Evolutionary conservation across 2,888 invertebrate species (phyloP).

Genomic region (Boloria euphrosyne): DNA sequence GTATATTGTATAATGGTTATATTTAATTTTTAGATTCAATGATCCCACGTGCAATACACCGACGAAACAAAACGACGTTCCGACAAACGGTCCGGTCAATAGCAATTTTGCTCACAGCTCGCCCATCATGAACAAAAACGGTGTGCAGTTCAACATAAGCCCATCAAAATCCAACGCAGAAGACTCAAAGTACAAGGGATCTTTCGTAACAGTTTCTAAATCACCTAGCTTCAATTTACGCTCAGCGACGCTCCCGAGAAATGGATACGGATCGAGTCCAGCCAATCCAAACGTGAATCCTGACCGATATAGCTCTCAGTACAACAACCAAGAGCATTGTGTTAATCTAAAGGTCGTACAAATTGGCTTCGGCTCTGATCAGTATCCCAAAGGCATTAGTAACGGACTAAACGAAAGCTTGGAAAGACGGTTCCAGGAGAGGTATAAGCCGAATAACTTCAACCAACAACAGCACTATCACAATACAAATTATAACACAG

Average conservation of each 20-base stretch:
- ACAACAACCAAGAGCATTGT: conserved; percentile 79
- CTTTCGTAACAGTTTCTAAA: conserved; percentile 67
- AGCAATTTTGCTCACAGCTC: conserved; percentile 76
- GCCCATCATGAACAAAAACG: conserved; percentile 81
- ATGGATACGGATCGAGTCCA: conserved; percentile 79
- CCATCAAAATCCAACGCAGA: conserved; percentile 74
- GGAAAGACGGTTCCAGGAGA: conserved; percentile 77
- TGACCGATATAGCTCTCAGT: conserved; percentile 78
- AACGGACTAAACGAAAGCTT: conserved; percentile 73
- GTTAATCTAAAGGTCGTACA: conserved; percentile 83
- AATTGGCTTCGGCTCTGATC: conserved; percentile 83
- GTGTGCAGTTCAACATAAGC: conserved; percentile 79
- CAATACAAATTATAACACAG: conserved; percentile 70
- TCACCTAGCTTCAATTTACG: conserved; percentile 79
- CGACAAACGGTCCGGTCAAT: conserved; percentile 59
- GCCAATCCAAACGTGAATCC: conserved; percentile 72
- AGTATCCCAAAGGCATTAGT: conserved; percentile 80
- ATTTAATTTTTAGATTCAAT: conserved; percentile 77
- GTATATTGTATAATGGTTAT: background rate
- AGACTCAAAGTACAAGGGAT: conserved; percentile 70
- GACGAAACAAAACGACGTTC: conserved; percentile 57
- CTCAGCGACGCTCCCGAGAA: conserved; percentile 88
- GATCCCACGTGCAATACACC: conserved; percentile 83
- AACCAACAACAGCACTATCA: conserved; percentile 70
- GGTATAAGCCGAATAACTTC: conserved; percentile 74